These are phyloP conservation scores for Pachypanchax playfairii DNA, from an alignment of 2,113 vertebrate genomes.

Conservation along the genomic window DNA sequence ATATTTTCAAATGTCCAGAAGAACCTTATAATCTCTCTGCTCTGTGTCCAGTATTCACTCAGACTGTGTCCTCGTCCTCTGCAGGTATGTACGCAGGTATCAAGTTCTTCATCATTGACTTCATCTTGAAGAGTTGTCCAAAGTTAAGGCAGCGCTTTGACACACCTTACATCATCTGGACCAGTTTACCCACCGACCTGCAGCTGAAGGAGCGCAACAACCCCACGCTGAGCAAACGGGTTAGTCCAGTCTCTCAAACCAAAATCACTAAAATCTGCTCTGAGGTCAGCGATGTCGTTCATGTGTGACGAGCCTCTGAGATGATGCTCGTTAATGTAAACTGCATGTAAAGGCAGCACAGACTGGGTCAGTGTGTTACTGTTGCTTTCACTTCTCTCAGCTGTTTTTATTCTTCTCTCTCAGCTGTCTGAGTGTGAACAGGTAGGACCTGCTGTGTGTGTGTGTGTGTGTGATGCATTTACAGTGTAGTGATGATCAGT, in stretches of 20 bases:
- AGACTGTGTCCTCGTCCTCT: neutral
- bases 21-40: too few relatives aligned
- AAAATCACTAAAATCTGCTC: neutral
- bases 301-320: neutral
- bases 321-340: neutral
- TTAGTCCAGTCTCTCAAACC: slow-evolving; percentile 58
- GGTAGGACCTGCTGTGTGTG: slow-evolving; percentile 77
- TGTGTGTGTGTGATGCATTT: slow-evolving; percentile 9
- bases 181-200: slow-evolving; percentile 90
- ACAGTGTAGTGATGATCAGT: slow-evolving; percentile 21
- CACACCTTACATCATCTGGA: slow-evolving; percentile 93
- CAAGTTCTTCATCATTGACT: slow-evolving; percentile 97
- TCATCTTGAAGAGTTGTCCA: slow-evolving; percentile 93
- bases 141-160: slow-evolving; percentile 92
- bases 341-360: neutral
- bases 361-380: slow-evolving; percentile 2
- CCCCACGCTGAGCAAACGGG: slow-evolving; percentile 82
- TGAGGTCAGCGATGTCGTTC: slow-evolving; percentile 1
- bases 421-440: slow-evolving; percentile 90
- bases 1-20: too few relatives aligned
- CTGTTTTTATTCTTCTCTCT: slow-evolving; percentile 81
- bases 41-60: too few relatives aligned
- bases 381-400: slow-evolving; percentile 46
- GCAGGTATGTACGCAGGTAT: slow-evolving; percentile 91
- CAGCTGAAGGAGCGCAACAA: slow-evolving; percentile 91